Evolutionary conservation across 1,140 invertebrate species (phyloP).

Genomic region (Ceratina japonica): DNA sequence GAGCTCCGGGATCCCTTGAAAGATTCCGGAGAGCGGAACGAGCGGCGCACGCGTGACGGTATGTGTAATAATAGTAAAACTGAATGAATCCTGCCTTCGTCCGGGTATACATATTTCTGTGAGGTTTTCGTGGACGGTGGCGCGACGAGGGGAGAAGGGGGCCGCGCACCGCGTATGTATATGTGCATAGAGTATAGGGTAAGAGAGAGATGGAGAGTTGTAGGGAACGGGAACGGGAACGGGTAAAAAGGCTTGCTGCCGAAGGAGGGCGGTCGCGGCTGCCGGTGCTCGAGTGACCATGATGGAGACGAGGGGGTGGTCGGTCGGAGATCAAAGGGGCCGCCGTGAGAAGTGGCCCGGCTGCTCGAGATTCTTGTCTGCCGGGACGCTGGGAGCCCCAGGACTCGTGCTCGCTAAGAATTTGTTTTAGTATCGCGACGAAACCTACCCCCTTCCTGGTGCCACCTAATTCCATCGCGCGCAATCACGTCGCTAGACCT

Average conservation of each 20-base stretch:
- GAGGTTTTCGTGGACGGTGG: conserved; percentile 13
- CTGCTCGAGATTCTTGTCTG: conserved; percentile 67
- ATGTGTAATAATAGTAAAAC: conserved; percentile 69
- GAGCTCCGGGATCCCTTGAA: not conserved
- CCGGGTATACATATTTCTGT: conserved; percentile 28
- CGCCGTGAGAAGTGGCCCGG: conserved; percentile 66
- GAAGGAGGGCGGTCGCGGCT: conserved; percentile 42
- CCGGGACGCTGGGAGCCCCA: conserved; percentile 37
- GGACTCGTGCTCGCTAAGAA: conserved; percentile 42
- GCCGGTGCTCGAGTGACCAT: conserved; percentile 52
- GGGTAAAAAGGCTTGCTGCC: conserved; percentile 55
- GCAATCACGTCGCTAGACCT: too few relatives aligned
- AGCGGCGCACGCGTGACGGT: conserved; percentile 60
- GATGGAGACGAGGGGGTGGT: conserved; percentile 59
- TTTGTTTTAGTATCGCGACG: conserved; percentile 56
- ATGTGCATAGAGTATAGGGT: not conserved
- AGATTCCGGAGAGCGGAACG: conserved; percentile 45
- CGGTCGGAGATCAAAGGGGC: conserved; percentile 60
- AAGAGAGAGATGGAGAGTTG: not conserved
- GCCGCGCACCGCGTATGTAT: not conserved
- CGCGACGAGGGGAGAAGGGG: not conserved
- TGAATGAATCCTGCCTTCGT: conserved; percentile 55
- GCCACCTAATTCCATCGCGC: conserved; percentile 20
- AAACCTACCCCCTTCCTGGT: conserved; percentile 29
- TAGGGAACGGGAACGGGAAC: conserved; percentile 6